Percentiles rank a stretch among this genome's conserved stretches.
Conservation (phyloP, 2,113 vertebrate genomes). For the Romanogobio albipinnatus region DNA sequence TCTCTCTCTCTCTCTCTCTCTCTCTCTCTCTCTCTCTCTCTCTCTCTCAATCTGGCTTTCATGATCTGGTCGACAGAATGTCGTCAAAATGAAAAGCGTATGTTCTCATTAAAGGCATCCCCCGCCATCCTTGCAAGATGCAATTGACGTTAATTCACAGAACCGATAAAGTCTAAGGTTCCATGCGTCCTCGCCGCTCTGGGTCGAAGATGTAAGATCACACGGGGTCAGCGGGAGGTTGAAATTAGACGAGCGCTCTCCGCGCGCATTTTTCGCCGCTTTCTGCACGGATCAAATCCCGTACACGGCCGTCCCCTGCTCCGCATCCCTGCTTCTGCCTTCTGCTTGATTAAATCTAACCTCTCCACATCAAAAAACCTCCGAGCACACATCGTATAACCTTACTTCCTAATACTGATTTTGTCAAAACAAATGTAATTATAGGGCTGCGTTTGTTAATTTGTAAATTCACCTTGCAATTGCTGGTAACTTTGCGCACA, state of each 20-base stretch:
- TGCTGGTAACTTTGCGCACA: conserved; percentile 45
- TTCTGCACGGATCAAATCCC: conserved; percentile 63
- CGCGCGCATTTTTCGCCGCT: conserved; percentile 53
- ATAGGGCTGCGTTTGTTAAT: conserved; percentile 49
- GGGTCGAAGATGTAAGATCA: conserved; percentile 74
- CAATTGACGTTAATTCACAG: conserved; percentile 73
- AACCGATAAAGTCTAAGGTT: conserved; percentile 69
- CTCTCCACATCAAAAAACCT: conserved; percentile 44
- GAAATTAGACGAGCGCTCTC: conserved; percentile 62
- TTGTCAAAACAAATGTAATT: conserved; percentile 57
- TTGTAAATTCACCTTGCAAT: conserved; percentile 59
- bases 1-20: conserved; percentile 13
- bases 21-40: conserved; percentile 5
- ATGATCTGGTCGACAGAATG: conserved; percentile 53
- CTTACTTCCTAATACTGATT: conserved; percentile 54
- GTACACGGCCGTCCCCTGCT: conserved; percentile 24
- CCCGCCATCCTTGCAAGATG: conserved; percentile 58
- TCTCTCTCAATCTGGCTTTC: conserved; percentile 48
- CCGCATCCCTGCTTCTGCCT: conserved; percentile 27
- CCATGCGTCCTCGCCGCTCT: conserved; percentile 51
- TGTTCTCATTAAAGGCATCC: conserved; percentile 67
- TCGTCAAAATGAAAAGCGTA: conserved; percentile 73
- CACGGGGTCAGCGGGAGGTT: conserved; percentile 73
- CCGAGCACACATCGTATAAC: conserved; percentile 38
- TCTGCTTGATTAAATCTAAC: conserved; percentile 54